Conservation (phyloP, 1,140 invertebrate species). For the Drosophila ficusphila region DNA sequence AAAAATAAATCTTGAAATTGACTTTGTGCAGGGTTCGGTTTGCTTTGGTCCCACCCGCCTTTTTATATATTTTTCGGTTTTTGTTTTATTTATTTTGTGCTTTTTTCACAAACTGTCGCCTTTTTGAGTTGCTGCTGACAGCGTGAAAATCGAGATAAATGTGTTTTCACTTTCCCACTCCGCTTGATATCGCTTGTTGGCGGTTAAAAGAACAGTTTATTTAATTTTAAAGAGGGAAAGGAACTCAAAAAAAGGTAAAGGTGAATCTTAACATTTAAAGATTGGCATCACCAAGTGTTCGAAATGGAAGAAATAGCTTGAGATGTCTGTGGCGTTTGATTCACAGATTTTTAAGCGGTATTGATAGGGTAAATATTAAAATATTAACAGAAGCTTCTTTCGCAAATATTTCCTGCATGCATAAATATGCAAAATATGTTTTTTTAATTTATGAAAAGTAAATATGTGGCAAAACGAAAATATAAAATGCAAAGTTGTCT, state of each 20-base stretch:
- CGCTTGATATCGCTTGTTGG: constrained; percentile 4
- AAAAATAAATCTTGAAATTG: constrained; percentile 80
- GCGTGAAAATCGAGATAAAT: constrained; percentile 82
- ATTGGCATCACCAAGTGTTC: constrained; percentile 22
- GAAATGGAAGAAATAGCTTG: background rate
- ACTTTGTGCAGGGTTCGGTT: constrained; percentile 56
- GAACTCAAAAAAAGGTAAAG: constrained; percentile 29
- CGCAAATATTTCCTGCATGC: background rate
- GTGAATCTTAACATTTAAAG: constrained; percentile 55
- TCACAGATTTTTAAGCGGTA: background rate
- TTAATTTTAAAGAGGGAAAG: constrained; percentile 55
- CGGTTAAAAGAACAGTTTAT: constrained; percentile 67
- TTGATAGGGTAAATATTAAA: background rate
- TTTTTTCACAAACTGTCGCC: constrained; percentile 77
- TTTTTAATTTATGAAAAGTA: background rate
- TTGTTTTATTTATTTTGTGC: constrained; percentile 32
- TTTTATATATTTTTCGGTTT: constrained; percentile 17
- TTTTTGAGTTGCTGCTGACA: constrained; percentile 79
- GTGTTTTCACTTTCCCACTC: constrained; percentile 57
- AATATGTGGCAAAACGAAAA: background rate
- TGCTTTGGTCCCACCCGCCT: constrained; percentile 16
- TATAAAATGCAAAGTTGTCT: background rate
- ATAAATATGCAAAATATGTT: background rate
- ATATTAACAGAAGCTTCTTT: too few species aligned
- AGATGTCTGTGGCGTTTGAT: background rate